Conservation (phyloP, 2,113 vertebrate species). For the Dendrocopos noguchii region DNA sequence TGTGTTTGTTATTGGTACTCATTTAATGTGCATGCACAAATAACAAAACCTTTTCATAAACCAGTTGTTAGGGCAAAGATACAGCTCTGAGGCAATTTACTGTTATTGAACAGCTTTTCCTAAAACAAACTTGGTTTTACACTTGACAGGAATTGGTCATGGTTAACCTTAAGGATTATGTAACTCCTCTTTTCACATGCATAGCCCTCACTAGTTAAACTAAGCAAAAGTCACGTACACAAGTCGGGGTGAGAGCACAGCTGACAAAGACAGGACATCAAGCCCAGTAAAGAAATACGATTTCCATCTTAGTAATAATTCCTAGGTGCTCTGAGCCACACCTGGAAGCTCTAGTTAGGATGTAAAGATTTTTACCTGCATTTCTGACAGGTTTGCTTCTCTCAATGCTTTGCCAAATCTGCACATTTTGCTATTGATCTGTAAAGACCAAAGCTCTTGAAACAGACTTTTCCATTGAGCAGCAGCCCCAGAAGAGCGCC, state of each 20-base stretch:
- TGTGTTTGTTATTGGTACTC: neutral
- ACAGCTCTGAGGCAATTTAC: neutral
- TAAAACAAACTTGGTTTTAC: neutral
- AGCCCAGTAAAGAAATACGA: constrained; percentile 21
- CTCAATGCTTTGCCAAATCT: neutral
- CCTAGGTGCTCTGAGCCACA: neutral
- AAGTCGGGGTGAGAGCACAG: constrained; percentile 1
- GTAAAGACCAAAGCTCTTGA: neutral
- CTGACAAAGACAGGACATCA: neutral
- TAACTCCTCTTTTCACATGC: neutral
- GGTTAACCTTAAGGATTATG: neutral
- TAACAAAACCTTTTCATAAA: neutral
- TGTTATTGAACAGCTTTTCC: neutral
- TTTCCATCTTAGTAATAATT: constrained; percentile 22
- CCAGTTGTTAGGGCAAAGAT: neutral
- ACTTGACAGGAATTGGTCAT: neutral
- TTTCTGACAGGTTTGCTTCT: neutral
- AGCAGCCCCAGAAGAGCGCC: neutral
- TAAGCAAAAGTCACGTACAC: neutral
- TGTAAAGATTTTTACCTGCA: neutral
- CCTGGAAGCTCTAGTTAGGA: constrained; percentile 27
- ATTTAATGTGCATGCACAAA: neutral
- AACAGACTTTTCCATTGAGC: neutral
- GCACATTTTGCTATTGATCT: neutral
- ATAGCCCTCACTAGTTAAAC: neutral